Evolutionary conservation across 2,888 invertebrate species (phyloP).

Genomic region (Folsomia candida): DNA sequence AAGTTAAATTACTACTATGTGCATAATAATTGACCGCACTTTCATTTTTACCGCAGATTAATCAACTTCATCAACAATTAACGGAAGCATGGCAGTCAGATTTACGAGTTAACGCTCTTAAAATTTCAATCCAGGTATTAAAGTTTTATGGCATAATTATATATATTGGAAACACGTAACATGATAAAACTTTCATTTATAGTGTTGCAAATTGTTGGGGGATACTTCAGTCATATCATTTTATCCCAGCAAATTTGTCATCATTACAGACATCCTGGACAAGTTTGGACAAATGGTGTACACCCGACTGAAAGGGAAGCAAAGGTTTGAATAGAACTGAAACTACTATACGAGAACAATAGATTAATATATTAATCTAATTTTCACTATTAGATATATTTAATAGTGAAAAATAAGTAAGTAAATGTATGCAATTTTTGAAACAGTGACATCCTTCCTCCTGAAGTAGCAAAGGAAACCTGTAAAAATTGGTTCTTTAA

Average conservation of each 20-base stretch:
- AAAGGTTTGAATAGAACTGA: constrained; percentile 53
- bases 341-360: neutral
- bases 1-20: no score
- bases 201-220: constrained; percentile 89
- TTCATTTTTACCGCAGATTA: constrained; percentile 66
- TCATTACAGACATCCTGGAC: constrained; percentile 93
- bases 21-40: constrained; percentile 7
- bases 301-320: constrained; percentile 75
- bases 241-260: constrained; percentile 96
- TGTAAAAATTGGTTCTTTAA: constrained; percentile 99
- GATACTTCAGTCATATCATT: constrained; percentile 88
- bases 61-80: constrained; percentile 86
- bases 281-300: constrained; percentile 89
- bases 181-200: constrained; percentile 49
- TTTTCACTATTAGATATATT: neutral
- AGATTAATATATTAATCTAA: neutral
- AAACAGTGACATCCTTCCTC: constrained; percentile 45
- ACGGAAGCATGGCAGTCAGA: constrained; percentile 90
- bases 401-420: no score
- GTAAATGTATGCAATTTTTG: no score
- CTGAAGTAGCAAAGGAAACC: constrained; percentile 87
- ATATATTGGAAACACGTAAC: neutral
- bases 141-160: neutral
- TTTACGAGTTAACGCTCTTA: constrained; percentile 90
- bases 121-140: constrained; percentile 82